Evolutionary conservation across 2,113 vertebrate genomes (phyloP).

Genomic region (Tenrec ecaudatus): DNA sequence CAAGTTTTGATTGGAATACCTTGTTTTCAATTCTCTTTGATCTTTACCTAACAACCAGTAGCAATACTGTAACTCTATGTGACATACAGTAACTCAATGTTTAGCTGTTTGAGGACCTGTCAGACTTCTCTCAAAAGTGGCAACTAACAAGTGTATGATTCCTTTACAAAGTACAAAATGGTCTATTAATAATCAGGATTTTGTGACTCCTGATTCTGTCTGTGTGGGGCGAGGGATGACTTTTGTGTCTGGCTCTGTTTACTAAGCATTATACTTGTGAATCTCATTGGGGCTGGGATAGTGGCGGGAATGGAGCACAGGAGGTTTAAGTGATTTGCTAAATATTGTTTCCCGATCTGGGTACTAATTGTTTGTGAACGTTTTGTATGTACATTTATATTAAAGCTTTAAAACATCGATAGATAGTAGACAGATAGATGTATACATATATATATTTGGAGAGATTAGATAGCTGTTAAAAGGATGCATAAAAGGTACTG

Average conservation of each 20-base stretch:
- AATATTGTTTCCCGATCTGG: constrained; percentile 51
- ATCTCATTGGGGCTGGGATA: background rate
- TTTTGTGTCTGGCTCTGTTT: constrained; percentile 36
- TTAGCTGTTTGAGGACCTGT: background rate
- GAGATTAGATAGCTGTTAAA: background rate
- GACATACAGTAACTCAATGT: background rate
- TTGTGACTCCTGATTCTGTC: background rate
- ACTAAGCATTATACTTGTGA: background rate
- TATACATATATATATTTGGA: too few species aligned
- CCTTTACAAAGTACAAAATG: constrained; percentile 13
- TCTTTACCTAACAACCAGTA: background rate
- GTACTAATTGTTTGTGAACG: background rate
- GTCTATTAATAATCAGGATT: background rate
- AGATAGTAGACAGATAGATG: background rate
- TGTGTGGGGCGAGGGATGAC: background rate
- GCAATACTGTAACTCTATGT: background rate
- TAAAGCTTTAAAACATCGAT: background rate
- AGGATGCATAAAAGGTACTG: background rate
- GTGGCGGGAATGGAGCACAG: background rate
- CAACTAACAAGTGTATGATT: background rate
- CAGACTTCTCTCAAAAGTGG: background rate
- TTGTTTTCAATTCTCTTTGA: constrained; percentile 33
- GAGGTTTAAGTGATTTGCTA: background rate
- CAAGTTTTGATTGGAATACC: background rate
- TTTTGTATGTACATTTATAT: constrained; percentile 1